A percentile compares a stretch with the other conserved stretches of the same genome.
phyloP scores from a whole-genome alignment of 2,797 vertebrate genomes.

The Garrulus glandarius region DNA sequence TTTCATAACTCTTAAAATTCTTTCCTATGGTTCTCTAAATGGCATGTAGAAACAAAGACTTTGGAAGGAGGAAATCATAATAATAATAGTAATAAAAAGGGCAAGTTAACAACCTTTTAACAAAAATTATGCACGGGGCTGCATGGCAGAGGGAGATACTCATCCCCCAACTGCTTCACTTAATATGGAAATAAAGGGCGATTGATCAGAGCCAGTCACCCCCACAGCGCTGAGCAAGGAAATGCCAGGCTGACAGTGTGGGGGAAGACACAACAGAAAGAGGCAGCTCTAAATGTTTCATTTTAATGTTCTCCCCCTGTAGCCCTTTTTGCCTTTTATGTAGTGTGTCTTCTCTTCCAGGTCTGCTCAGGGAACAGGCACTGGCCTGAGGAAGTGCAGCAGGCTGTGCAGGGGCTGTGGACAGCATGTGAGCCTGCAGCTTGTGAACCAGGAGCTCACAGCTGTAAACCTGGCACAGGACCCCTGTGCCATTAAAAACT shows the following conservation, averaged over 20 bases:
- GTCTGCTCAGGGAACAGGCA: not conserved
- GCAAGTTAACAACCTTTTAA: conserved; percentile 65
- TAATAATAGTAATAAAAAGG: not conserved
- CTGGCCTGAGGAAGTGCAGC: not conserved
- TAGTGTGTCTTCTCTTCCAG: not conserved
- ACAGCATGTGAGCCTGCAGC: not conserved
- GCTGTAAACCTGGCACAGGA: not conserved
- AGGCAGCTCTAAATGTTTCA: not conserved
- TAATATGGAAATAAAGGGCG: conserved; percentile 66
- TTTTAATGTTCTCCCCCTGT: not conserved
- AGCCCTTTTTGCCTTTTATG: not conserved
- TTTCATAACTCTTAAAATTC: conserved; percentile 28
- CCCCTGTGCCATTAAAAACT: not conserved
- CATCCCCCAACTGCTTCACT: conserved; percentile 29
- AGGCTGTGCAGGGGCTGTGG: not conserved
- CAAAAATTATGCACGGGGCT: conserved; percentile 40
- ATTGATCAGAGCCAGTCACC: conserved; percentile 53
- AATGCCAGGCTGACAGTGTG: not conserved
- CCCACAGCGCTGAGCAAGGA: not conserved
- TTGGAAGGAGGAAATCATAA: not conserved
- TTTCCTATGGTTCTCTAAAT: not conserved
- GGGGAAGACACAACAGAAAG: not conserved
- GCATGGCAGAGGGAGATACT: conserved; percentile 37
- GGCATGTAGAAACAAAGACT: not conserved
- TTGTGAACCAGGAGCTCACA: not conserved